These are phyloP conservation scores for Phortica magna DNA, from an alignment of 2,888 invertebrate species.

Conservation along the genomic window DNA sequence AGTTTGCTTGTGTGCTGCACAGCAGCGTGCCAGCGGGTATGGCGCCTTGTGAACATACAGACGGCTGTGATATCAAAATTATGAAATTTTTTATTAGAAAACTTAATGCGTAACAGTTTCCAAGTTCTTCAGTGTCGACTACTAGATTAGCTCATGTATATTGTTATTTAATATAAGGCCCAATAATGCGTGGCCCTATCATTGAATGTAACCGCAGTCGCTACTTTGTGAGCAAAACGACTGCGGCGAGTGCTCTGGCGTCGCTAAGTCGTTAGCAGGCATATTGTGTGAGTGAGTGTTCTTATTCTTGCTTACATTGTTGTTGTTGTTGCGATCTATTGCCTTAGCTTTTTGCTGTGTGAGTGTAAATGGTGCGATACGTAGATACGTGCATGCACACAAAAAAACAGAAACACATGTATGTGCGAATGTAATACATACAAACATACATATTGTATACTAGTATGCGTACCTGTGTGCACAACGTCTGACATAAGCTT, in stretches of 20 bases:
- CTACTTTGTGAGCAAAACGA: slow-evolving; percentile 16
- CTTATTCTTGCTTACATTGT: slow-evolving; percentile 44
- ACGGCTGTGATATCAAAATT: too few species aligned
- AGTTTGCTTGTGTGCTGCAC: not conserved
- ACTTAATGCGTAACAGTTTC: not conserved
- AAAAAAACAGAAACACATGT: slow-evolving; percentile 3
- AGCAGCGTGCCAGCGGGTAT: not conserved
- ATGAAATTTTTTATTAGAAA: not conserved
- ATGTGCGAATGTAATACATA: not conserved
- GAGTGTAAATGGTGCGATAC: not conserved
- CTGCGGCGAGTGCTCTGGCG: slow-evolving; percentile 58
- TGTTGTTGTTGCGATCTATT: slow-evolving; percentile 25
- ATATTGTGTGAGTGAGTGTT: slow-evolving; percentile 38
- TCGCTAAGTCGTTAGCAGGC: slow-evolving; percentile 56
- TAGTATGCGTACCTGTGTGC: not conserved
- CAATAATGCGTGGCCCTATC: slow-evolving; percentile 1
- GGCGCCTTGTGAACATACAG: not conserved
- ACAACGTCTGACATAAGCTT: slow-evolving; percentile 24
- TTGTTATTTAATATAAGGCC: not conserved
- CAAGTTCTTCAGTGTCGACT: too few species aligned
- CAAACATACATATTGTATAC: not conserved
- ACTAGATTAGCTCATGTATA: too few species aligned
- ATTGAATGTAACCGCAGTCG: not conserved
- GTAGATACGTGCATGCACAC: slow-evolving; percentile 46
- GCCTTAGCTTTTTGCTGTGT: slow-evolving; percentile 25